Base-by-base conservation (phyloP, 2,888 invertebrate species). In the Hypolimnas misippus region DNA sequence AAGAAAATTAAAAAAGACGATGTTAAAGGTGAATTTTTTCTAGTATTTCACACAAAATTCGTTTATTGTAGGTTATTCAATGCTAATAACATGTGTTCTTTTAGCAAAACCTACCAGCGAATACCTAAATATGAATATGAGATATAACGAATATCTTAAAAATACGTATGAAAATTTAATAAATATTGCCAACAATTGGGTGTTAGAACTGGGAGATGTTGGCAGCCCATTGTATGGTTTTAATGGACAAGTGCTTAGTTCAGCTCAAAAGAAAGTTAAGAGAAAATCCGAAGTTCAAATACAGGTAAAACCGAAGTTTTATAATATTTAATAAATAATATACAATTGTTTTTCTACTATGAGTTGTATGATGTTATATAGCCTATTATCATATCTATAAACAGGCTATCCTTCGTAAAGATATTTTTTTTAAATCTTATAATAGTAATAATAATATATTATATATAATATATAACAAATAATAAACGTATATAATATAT, bases 161-260 rank as follows among this genome's bases (percentile, higher is more conserved):
- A 83, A 73, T 54, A 81, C 78, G 3, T 87, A 83, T 56, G 91
- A 92, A 3, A 77, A 57, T 65, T 77, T 92, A 3, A 68, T 89
- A 17, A 84, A 81, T 64, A 82, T 89, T 33, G 86, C 90, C 12
- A 87, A 85, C 67, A 92, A 92, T 69, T 92, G 91, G 91, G 67
- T 85, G 14, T 63, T 85, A 29, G 87, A 88, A 59, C 79, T 83
- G 57, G 70, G 80, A 54, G 90, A 89, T 29, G 6, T 91, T 4
- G 88, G 84, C 5, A 67, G 14, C 29, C 91, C 91, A 7, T 67
- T 91, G 16, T 74, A 76, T 40, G 78, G 78, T 17, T 77, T 90
- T 31, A 86, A 78, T 60, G 91, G 91, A 0, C 85, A 86, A 68
- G 14, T 86, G 2, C 65, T 84, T n/a, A 83, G 81, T 3, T 68